Percentiles rank a stretch among this genome's conserved stretches.
Conservation (phyloP, 2,113 vertebrate genomes). For the Scomber japonicus region DNA sequence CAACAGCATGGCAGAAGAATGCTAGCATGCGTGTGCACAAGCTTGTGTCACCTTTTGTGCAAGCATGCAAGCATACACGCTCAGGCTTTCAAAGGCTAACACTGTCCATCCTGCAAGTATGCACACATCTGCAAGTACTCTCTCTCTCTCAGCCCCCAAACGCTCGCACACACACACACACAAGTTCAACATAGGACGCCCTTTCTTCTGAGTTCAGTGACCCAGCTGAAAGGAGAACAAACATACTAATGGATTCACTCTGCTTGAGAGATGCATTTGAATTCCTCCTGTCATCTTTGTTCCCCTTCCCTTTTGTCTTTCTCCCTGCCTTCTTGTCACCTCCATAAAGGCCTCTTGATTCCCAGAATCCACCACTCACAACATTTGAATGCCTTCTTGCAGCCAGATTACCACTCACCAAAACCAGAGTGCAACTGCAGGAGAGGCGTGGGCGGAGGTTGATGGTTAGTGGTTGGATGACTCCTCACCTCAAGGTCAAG, state of each 20-base stretch:
- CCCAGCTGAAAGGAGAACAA: conserved; percentile 73
- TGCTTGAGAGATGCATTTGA: conserved; percentile 58
- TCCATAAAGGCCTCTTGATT: conserved; percentile 48
- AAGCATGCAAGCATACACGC: conserved; percentile 63
- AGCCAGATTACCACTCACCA: conserved; percentile 37
- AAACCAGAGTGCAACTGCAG: conserved; percentile 23
- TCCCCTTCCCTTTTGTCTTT: conserved; percentile 49
- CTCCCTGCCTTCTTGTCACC: conserved; percentile 35
- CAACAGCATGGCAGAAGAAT: conserved; percentile 41
- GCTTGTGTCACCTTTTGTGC: conserved; percentile 69
- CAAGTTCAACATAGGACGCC: conserved; percentile 31
- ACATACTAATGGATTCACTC: conserved; percentile 76
- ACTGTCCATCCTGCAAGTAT: conserved; percentile 54
- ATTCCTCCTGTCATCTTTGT: conserved; percentile 63
- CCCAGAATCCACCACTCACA: conserved; percentile 63
- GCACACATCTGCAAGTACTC: conserved; percentile 54
- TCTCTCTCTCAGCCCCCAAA: neutral
- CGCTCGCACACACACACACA: conserved; percentile 21
- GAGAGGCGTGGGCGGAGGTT: conserved; percentile 26
- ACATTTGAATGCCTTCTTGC: conserved; percentile 35
- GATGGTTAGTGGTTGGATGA: conserved; percentile 49
- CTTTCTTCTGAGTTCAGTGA: conserved; percentile 66
- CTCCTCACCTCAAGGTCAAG: conserved; percentile 62
- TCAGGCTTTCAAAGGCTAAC: conserved; percentile 62
- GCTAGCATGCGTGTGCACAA: conserved; percentile 49